phyloP scores from a whole-genome alignment of 2,797 vertebrate genomes.

The Pteronotus mesoamericanus region DNA sequence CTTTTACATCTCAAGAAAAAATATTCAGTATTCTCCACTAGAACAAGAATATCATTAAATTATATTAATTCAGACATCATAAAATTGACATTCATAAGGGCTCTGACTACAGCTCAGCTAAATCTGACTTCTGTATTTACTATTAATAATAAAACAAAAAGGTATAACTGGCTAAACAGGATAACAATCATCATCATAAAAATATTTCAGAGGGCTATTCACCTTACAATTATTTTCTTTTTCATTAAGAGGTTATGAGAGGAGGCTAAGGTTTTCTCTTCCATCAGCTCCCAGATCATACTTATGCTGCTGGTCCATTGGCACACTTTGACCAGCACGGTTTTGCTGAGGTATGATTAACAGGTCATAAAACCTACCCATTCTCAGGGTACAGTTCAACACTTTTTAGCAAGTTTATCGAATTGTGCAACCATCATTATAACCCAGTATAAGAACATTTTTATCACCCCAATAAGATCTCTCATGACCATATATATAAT shows the following conservation, averaged over 20 bases:
- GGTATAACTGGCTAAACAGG: not conserved
- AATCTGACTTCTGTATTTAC: conserved; percentile 15
- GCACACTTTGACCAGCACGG: not conserved
- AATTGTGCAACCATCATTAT: not conserved
- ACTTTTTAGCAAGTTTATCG: not conserved
- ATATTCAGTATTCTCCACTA: not conserved
- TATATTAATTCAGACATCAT: not conserved
- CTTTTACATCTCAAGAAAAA: not conserved
- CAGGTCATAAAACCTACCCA: not conserved
- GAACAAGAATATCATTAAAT: not conserved
- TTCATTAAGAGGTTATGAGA: not conserved
- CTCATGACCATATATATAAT: not conserved
- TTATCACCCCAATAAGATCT: not conserved
- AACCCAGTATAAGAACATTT: not conserved
- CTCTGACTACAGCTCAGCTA: not conserved
- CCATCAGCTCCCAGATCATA: not conserved
- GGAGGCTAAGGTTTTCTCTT: not conserved
- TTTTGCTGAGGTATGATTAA: not conserved
- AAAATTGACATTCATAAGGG: not conserved
- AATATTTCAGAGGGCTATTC: not conserved
- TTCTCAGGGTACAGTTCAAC: not conserved
- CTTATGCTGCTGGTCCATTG: not conserved
- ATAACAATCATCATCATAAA: not conserved
- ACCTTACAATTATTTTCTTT: not conserved
- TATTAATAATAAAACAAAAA: conserved; percentile 12